These are phyloP conservation scores for Drosophila equinoxialis DNA, from an alignment of 1,140 invertebrate genomes.

Conservation along the genomic window DNA sequence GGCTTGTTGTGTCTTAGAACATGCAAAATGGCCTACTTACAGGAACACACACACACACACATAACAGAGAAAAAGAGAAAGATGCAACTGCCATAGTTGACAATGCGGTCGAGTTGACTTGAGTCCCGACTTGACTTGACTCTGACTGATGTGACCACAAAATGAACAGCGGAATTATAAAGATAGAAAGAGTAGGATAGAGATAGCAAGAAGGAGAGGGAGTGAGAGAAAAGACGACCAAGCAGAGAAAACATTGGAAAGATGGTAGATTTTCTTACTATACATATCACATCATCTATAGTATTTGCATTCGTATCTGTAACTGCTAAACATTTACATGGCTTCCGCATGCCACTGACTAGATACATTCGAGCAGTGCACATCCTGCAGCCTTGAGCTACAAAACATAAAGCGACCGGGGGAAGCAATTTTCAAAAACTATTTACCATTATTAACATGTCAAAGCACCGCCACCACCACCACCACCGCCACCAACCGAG, in stretches of 20 bases:
- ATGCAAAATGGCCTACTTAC: slow-evolving; percentile 74
- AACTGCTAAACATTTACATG: not conserved
- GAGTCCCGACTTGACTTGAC: slow-evolving; percentile 57
- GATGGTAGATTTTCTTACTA: not conserved
- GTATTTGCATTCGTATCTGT: slow-evolving; percentile 15
- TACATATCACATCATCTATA: slow-evolving; percentile 1
- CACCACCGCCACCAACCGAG: not conserved
- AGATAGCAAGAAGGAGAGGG: slow-evolving; percentile 1
- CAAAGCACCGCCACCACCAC: slow-evolving; percentile 18
- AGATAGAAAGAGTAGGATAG: slow-evolving; percentile 19
- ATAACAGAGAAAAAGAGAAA: not conserved
- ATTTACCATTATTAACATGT: slow-evolving; percentile 62
- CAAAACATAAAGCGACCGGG: slow-evolving; percentile 36
- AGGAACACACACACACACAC: slow-evolving; percentile 12
- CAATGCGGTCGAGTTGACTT: slow-evolving; percentile 63
- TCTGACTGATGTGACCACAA: slow-evolving; percentile 60
- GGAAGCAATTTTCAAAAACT: slow-evolving; percentile 42
- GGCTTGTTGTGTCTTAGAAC: slow-evolving; percentile 36
- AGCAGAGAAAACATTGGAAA: slow-evolving; percentile 13
- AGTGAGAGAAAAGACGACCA: not conserved
- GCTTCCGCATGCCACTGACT: slow-evolving; percentile 13
- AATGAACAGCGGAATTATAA: slow-evolving; percentile 65
- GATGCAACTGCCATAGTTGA: slow-evolving; percentile 42
- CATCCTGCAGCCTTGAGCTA: slow-evolving; percentile 77
- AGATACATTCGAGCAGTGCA: slow-evolving; percentile 53